Conservation (phyloP, 2,888 invertebrate species). For the Troides oblongomaculatus region DNA sequence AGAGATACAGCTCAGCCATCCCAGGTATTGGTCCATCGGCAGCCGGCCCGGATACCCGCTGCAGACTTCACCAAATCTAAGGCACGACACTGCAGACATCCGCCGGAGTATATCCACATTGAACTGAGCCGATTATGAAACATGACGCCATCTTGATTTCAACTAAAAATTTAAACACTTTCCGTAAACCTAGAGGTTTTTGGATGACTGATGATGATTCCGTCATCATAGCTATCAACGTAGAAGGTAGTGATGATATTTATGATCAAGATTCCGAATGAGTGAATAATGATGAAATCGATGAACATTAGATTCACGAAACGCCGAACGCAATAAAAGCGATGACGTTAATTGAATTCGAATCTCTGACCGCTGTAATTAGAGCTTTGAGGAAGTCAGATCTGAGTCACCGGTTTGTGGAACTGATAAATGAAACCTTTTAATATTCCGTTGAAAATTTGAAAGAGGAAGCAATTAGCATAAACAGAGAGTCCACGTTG, state of each 20-base stretch:
- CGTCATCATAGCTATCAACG: too few relatives aligned
- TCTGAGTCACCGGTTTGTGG: constrained; percentile 19
- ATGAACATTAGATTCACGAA: too few relatives aligned
- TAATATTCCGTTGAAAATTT: constrained; percentile 30
- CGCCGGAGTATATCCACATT: neutral
- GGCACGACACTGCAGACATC: neutral
- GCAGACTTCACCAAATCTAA: constrained; percentile 8
- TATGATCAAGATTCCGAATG: too few relatives aligned
- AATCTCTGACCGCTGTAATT: constrained; percentile 14
- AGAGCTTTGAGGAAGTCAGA: constrained; percentile 11
- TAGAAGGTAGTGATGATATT: too few relatives aligned
- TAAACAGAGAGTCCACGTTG: constrained; percentile 38
- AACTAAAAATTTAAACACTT: too few relatives aligned
- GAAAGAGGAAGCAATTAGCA: constrained; percentile 35
- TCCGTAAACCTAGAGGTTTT: too few relatives aligned
- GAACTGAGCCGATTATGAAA: too few relatives aligned
- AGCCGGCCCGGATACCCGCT: constrained; percentile 12
- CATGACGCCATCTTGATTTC: too few relatives aligned
- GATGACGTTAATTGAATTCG: constrained; percentile 13
- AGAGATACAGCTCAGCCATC: constrained; percentile 6
- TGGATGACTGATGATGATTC: too few relatives aligned
- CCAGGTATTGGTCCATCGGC: constrained; percentile 19
- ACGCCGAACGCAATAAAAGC: too few relatives aligned
- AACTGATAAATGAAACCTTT: constrained; percentile 18
- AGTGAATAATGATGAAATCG: too few relatives aligned